Percentiles rank a stretch among this genome's conserved stretches.
These are phyloP conservation scores for Strigops habroptila DNA, from an alignment of 2,113 vertebrate genomes.

Conservation along the genomic window DNA sequence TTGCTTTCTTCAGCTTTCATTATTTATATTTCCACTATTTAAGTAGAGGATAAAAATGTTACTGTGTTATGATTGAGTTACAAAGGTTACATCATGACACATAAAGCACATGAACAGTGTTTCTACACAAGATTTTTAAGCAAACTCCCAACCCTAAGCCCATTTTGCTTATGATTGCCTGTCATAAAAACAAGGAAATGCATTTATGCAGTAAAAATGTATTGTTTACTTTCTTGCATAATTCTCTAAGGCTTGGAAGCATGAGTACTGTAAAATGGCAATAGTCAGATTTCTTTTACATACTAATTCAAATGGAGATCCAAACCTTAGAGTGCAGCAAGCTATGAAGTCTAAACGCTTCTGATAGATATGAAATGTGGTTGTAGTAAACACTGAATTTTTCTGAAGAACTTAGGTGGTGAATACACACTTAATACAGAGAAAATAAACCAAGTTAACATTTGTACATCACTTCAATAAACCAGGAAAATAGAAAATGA, in stretches of 20 bases:
- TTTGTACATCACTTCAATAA: background rate
- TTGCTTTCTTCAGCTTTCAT: background rate
- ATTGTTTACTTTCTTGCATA: conserved; percentile 72
- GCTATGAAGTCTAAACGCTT: conserved; percentile 70
- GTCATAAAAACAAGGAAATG: background rate
- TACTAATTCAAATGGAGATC: conserved; percentile 83
- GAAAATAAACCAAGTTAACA: background rate
- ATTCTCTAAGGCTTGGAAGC: conserved; percentile 73
- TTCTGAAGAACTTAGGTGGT: conserved; percentile 75
- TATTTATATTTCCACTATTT: background rate
- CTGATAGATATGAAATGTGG: conserved; percentile 73
- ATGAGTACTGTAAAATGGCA: conserved; percentile 74
- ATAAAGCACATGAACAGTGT: background rate
- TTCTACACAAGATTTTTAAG: background rate
- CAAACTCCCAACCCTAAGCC: background rate
- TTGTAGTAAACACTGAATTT: conserved; percentile 82
- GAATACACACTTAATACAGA: conserved; percentile 68
- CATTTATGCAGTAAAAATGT: background rate
- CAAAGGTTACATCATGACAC: background rate
- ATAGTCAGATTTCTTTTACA: conserved; percentile 71
- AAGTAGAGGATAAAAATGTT: background rate
- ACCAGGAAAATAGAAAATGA: background rate
- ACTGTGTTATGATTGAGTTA: background rate
- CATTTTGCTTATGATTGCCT: background rate
- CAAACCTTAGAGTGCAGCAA: conserved; percentile 70